phyloP scores from a whole-genome alignment of 2,797 vertebrate species.

The Neosalanx taihuensis region DNA sequence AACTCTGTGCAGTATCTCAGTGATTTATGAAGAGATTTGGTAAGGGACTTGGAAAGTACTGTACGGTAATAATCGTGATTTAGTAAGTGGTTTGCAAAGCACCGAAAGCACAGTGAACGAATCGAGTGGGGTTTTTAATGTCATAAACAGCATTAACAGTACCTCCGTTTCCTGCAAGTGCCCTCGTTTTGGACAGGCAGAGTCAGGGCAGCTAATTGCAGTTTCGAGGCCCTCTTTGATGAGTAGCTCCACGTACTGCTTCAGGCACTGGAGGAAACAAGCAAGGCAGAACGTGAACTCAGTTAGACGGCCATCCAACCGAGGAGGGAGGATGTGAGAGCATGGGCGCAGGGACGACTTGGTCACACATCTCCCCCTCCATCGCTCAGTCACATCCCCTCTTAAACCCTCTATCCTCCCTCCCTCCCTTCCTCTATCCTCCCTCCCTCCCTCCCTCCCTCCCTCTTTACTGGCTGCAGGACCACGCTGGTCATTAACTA shows the following conservation, averaged over 20 bases:
- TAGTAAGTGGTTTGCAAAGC: neutral
- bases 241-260: conserved; percentile 97
- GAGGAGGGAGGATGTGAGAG: neutral
- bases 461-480: neutral
- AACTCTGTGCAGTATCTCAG: too few species aligned
- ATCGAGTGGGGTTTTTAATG: neutral
- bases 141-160: conserved; percentile 30
- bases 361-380: neutral
- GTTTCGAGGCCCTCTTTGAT: conserved; percentile 98
- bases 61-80: neutral
- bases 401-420: neutral
- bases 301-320: neutral
- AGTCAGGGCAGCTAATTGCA: conserved; percentile 95
- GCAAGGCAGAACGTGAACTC: conserved; percentile 22
- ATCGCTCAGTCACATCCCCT: neutral
- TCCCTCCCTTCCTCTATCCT: neutral
- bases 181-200: conserved; percentile 92
- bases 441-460: neutral
- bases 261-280: conserved; percentile 85
- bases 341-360: neutral
- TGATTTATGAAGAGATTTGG: too few species aligned
- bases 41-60: too few species aligned
- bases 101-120: neutral
- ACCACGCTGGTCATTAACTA: neutral
- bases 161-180: conserved; percentile 95